Base-by-base conservation (phyloP, 2,113 vertebrate species). In the Mohoua ochrocephala region DNA sequence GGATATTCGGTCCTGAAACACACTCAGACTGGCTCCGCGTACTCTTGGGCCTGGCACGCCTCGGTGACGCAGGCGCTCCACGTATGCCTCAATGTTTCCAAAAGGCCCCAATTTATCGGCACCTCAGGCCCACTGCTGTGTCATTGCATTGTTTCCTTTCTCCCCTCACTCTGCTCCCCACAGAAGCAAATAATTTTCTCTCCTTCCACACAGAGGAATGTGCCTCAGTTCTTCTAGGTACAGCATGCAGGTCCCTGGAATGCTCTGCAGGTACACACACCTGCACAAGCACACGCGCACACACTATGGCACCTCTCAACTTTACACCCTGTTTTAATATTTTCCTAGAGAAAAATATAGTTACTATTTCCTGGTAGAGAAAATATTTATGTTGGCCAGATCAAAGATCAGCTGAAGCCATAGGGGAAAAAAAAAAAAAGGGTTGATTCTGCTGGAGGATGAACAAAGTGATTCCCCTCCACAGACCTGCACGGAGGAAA, bases 121-220 rank as follows among this genome's bases (percentile, higher is more conserved):
- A 91, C 63, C 77, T 85, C 91, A 61, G 95, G 85, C 63, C 35
- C 13, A 21, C 57, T 50, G 88, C 37, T 53, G 60, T 77, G 91
- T 59, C 63, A 92, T 35, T 77, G 47, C 63, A 78, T 88, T 85
- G 71, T 81, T 96, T 84, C 78, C 80, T 74, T 77, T 92, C 77
- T n/a, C 33, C n/a, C 41, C 57, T 88, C 33, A 2, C 67, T 45
- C 63, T 26, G 37, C 1, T 78, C 89, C 52, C 79, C 44, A 5
- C 56, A 87, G 61, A 45, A 93, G 89, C 9, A 19, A 79, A 17
- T 63, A 13, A 20, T 17, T 89, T 45, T 59, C 30, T 42, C 10
- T 28, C 0, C 3, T 35, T 49, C 35, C 30, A 22, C 65, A 26
- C 16, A 20, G 3, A 60, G 45, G 11, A 67, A 31, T 37, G 18